Evolutionary conservation across 2,113 vertebrate species (phyloP), one percentile per base, ranked within the genome.

Genomic region (Chaenocephalus aceratus): DNA sequence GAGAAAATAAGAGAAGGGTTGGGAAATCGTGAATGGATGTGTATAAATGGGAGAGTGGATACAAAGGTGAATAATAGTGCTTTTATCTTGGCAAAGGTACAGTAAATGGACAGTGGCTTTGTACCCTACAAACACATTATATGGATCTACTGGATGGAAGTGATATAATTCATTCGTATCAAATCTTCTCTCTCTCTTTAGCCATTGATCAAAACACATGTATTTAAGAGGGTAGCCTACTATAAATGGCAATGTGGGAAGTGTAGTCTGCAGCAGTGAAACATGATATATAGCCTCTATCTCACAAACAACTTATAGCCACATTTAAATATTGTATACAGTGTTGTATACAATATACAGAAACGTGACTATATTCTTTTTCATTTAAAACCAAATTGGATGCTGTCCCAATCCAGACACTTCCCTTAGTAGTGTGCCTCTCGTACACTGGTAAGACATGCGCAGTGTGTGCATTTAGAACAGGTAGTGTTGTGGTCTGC

Each of bases 21-120:
- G 58, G 49, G 56, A 79, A 74, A 72, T 48, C 18, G 57, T 66
- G 86, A 80, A 84, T 89, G 77, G 77, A 71, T 69, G 57, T 8
- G 30, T 84, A 44, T 90, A 41, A 85, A 83, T 84, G 79, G 71
- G 36, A 54, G 16, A 26, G 69, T 52, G 72, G 71, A 87, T 86
- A 57, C 84, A 84, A 80, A 77, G 74, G 70, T 58, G 79, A 75
- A 88, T 86, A 87, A 90, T 83, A 49, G 82, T 2, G 16, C 80
- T 64, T 77, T 88, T 89, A 79, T 88, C 69, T n/a, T 48, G 58
- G 53, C 41, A 75, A 72, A 83, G 80, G 71, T 84, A 68, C 57
- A 56, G 52, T 56, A 41, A 80, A 75, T 77, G 72, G 60, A 48
- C 66, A 26, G 66, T 59, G 68, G 67, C 63, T 54, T 83, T 79